Percentiles rank a stretch among this genome's conserved stretches.
Conservation (phyloP, 2,888 invertebrate genomes). For the Patella depressa region DNA sequence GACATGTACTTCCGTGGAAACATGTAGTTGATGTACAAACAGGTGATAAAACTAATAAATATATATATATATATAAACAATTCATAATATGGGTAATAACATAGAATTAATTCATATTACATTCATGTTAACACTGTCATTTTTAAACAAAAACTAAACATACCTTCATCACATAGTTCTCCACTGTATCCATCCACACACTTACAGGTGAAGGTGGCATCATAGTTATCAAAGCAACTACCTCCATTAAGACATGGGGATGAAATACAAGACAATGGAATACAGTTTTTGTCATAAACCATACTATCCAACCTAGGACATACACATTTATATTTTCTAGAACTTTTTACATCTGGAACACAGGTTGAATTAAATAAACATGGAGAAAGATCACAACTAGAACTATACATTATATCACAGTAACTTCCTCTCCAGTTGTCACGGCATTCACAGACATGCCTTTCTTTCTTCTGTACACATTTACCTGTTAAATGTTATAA, state of each 20-base stretch:
- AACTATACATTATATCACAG: background rate
- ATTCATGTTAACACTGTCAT: background rate
- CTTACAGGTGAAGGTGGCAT: background rate
- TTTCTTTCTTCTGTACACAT: too few relatives aligned
- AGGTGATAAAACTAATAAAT: too few relatives aligned
- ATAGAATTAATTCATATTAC: background rate
- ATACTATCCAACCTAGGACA: background rate
- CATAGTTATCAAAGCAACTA: background rate
- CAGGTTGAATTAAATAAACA: slow-evolving; percentile 25
- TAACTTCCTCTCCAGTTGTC: background rate
- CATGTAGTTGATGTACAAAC: slow-evolving; percentile 15
- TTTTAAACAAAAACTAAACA: background rate
- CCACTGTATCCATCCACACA: background rate
- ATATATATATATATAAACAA: too few relatives aligned
- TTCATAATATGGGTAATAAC: too few relatives aligned
- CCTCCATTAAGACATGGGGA: slow-evolving; percentile 20
- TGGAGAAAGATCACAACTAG: slow-evolving; percentile 23
- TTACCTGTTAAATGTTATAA: too few relatives aligned
- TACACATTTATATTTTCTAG: background rate
- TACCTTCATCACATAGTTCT: background rate
- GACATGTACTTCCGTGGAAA: slow-evolving; percentile 20
- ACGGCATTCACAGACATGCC: background rate
- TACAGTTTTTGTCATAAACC: background rate
- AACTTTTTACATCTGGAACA: background rate
- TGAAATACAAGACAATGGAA: slow-evolving; percentile 12